Percentiles rank a stretch among this genome's conserved stretches.
Evolutionary conservation across 53 echinoderm and acorn worm genomes (phyloP).

Genomic region (Patiria pectinifera): DNA sequence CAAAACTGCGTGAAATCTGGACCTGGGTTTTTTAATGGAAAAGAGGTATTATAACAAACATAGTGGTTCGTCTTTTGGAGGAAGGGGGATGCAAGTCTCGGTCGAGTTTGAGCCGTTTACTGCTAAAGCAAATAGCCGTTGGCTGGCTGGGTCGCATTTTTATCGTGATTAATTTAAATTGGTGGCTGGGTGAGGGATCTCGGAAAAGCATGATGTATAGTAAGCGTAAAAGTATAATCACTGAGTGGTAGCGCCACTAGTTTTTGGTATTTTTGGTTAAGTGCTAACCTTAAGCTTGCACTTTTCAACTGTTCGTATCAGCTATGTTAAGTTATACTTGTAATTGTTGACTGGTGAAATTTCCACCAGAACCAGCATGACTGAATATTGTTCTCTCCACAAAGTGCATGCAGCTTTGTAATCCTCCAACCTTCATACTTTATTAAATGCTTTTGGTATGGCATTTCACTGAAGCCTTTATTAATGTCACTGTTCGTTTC

Average conservation of each 20-base stretch:
- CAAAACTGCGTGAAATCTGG: conserved; percentile 42
- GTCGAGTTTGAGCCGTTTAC: not conserved
- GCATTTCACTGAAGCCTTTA: too few species aligned
- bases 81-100: not conserved
- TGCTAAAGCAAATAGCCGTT: not conserved
- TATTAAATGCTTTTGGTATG: too few species aligned
- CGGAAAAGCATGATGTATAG: not conserved
- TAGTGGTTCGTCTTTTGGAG: not conserved
- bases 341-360: too few species aligned
- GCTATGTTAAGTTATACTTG: too few species aligned
- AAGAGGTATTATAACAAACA: not conserved
- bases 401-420: too few species aligned
- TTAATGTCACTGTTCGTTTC: not conserved
- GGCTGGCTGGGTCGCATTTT: not conserved
- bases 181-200: not conserved
- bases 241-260: too few species aligned
- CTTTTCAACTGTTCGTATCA: too few species aligned
- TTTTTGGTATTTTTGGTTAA: too few species aligned
- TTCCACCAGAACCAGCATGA: too few species aligned
- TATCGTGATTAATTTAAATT: not conserved
- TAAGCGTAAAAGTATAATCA: not conserved
- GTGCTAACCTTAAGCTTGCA: too few species aligned
- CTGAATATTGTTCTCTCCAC: too few species aligned
- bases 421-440: too few species aligned
- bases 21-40: conserved; percentile 14